phyloP scores from a whole-genome alignment of 2,113 vertebrate species.

The Bettongia penicillata region DNA sequence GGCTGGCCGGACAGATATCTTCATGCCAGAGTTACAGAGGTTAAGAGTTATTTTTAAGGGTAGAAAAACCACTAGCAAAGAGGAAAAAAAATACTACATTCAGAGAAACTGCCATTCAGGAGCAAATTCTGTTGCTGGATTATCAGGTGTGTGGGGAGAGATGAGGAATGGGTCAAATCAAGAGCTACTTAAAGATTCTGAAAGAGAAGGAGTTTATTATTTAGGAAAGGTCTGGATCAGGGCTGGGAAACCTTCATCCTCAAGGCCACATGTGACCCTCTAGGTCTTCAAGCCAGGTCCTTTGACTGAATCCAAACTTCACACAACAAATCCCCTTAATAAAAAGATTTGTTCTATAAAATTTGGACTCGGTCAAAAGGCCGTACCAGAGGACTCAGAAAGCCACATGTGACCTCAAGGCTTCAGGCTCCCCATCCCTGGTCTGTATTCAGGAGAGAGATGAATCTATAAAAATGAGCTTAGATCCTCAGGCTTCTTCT shows the following conservation, averaged over 20 bases:
- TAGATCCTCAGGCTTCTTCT: not conserved
- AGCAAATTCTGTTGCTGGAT: not conserved
- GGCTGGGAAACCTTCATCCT: too few relatives aligned
- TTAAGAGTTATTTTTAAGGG: slow-evolving; percentile 36
- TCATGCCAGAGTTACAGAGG: not conserved
- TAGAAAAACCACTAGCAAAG: slow-evolving; percentile 8
- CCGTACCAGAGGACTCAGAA: too few relatives aligned
- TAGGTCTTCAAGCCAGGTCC: too few relatives aligned
- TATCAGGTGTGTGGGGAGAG: not conserved
- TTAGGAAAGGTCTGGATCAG: not conserved
- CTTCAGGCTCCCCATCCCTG: too few relatives aligned
- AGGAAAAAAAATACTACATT: not conserved
- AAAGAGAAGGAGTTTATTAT: not conserved
- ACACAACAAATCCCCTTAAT: too few relatives aligned
- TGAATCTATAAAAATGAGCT: too few relatives aligned
- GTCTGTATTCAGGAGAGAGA: not conserved
- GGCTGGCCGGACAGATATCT: slow-evolving; percentile 3
- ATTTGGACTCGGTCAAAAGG: too few relatives aligned
- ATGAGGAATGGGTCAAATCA: not conserved
- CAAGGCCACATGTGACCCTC: too few relatives aligned
- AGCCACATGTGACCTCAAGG: too few relatives aligned
- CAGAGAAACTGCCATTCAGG: not conserved
- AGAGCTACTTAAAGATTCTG: not conserved
- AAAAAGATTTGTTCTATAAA: too few relatives aligned
- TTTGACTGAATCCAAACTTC: too few relatives aligned